Conservation (phyloP, 2,113 vertebrate genomes). For the Todiramphus saurophagus region DNA sequence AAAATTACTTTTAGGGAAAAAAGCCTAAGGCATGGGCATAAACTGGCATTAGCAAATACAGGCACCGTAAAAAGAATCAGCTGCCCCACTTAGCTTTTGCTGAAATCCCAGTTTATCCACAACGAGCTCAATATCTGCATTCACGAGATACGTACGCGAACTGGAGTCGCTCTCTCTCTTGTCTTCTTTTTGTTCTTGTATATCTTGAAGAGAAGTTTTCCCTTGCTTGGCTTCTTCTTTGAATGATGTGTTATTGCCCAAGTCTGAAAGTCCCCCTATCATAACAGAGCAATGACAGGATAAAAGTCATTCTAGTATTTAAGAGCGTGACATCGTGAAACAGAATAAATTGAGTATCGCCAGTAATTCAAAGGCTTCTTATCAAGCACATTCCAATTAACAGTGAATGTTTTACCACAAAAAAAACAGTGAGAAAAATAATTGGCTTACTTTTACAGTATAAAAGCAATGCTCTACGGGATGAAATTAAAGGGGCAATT, state of each 20-base stretch:
- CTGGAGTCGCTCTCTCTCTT: conserved; percentile 83
- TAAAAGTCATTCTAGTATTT: neutral
- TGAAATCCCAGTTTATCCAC: neutral
- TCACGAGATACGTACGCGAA: conserved; percentile 80
- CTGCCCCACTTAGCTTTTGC: conserved; percentile 7
- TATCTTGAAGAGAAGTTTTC: conserved; percentile 74
- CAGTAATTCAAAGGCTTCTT: conserved; percentile 32
- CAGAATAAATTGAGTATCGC: neutral
- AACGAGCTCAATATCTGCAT: neutral
- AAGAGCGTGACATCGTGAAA: conserved; percentile 8
- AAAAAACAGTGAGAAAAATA: neutral
- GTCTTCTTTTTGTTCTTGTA: conserved; percentile 76
- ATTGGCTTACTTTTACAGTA: neutral
- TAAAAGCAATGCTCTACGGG: neutral
- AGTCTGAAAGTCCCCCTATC: conserved; percentile 88
- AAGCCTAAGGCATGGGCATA: neutral
- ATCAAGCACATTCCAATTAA: conserved; percentile 21
- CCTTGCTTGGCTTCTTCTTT: conserved; percentile 89
- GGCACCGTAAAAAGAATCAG: neutral
- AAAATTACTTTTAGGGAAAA: neutral
- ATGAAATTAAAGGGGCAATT: neutral
- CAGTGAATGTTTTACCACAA: conserved; percentile 9
- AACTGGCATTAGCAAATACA: neutral
- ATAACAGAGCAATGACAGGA: neutral
- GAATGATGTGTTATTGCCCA: conserved; percentile 86